A percentile compares a stretch with the other conserved stretches of the same genome.
Conservation (phyloP, 2,797 vertebrate genomes). For the Premnoplex brunnescens region DNA sequence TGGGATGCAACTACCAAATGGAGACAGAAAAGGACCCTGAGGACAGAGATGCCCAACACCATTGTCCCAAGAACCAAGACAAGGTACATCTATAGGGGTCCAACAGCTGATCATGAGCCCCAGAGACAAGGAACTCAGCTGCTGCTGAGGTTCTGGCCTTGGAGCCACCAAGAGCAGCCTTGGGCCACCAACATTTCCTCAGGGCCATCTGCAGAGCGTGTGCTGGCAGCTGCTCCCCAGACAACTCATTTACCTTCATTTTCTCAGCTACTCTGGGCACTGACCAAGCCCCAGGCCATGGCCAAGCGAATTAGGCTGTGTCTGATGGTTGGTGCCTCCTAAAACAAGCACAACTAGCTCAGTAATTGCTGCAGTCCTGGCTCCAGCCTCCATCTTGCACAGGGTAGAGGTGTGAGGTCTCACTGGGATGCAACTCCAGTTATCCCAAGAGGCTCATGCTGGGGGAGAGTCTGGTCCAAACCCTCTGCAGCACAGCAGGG, state of each 20-base stretch:
- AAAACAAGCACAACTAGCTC: neutral
- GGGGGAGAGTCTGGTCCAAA: neutral
- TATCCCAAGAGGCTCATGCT: neutral
- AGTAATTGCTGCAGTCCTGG: neutral
- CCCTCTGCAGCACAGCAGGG: fast-evolving
- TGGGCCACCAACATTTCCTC: neutral
- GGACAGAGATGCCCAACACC: neutral
- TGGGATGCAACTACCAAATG: neutral
- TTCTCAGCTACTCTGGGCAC: neutral
- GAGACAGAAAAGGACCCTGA: neutral
- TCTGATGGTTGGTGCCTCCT: neutral
- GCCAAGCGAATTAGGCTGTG: neutral
- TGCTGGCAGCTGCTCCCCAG: neutral
- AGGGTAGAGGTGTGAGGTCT: neutral
- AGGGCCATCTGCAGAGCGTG: neutral
- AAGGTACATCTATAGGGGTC: neutral
- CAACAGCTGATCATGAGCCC: fast-evolving
- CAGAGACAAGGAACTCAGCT: neutral
- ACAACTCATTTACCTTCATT: neutral
- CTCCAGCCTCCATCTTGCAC: neutral
- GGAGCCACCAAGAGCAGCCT: neutral
- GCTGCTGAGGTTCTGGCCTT: neutral
- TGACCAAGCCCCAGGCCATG: neutral
- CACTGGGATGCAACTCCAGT: neutral
- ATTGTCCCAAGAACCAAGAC: neutral